These are phyloP conservation scores for Mormyrus proboscirostris DNA, from an alignment of 2,797 vertebrate species.

Conservation along the genomic window DNA sequence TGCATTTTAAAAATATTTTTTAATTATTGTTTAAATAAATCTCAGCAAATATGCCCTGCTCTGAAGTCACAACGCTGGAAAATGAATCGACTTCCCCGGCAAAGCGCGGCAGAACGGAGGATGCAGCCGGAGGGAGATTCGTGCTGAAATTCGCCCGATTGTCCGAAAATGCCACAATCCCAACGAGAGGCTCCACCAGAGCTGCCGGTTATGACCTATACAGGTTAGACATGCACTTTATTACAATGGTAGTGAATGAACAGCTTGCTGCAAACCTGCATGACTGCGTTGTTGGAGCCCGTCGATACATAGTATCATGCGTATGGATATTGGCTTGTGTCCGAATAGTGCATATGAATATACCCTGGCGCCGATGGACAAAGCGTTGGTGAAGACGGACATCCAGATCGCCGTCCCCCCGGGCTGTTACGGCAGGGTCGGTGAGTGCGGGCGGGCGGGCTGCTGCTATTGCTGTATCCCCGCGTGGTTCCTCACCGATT, in stretches of 20 bases:
- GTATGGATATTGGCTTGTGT: not conserved
- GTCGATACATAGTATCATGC: too few species aligned
- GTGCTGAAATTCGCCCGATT: slow-evolving; percentile 78
- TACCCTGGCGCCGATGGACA: slow-evolving; percentile 74
- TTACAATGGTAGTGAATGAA: not conserved
- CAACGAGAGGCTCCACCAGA: slow-evolving; percentile 72
- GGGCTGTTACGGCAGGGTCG: slow-evolving; percentile 89
- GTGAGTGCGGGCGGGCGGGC: slow-evolving; percentile 59
- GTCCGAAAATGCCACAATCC: slow-evolving; percentile 72
- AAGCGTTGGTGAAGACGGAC: slow-evolving; percentile 87
- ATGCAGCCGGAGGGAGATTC: not conserved
- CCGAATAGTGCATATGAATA: slow-evolving; percentile 81
- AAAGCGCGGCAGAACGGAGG: slow-evolving; percentile 52
- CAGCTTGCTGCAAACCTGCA: not conserved
- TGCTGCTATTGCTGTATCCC: not conserved
- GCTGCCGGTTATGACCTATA: slow-evolving; percentile 90
- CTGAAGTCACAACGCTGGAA: slow-evolving; percentile 45
- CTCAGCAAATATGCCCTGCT: slow-evolving; percentile 64
- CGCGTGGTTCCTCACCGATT: not conserved
- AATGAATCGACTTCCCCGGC: slow-evolving; percentile 53
- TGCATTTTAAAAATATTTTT: not conserved
- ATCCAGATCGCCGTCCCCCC: slow-evolving; percentile 89
- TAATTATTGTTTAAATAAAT: not conserved
- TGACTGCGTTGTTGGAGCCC: not conserved
- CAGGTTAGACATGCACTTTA: slow-evolving; percentile 63